A percentile compares a stretch with the other conserved stretches of the same genome.
These are phyloP conservation scores for Zonitis immaculata DNA, from an alignment of 2,888 invertebrate genomes.

Conservation along the genomic window DNA sequence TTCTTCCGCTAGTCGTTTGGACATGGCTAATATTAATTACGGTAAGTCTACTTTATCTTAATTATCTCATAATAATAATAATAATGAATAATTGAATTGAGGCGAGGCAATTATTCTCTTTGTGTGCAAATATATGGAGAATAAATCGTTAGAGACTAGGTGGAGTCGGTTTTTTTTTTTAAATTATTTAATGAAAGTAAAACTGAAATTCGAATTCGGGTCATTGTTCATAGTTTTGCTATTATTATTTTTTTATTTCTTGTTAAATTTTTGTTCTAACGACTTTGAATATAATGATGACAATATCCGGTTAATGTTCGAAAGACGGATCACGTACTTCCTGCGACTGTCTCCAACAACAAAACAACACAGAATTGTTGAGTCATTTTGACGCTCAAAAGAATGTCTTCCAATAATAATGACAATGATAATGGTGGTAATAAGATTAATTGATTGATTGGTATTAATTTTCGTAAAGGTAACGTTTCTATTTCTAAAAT, in stretches of 20 bases:
- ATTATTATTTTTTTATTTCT: conserved; percentile 5
- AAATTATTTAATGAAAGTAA: not conserved
- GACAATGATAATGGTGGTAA: not conserved
- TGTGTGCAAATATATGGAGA: not conserved
- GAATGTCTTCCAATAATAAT: conserved; percentile 4
- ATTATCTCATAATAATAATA: conserved; percentile 1
- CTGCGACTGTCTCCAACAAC: conserved; percentile 9
- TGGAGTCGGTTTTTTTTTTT: not conserved
- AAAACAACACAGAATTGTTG: not conserved
- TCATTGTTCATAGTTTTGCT: not conserved
- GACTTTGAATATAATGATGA: not conserved
- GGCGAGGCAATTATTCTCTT: not conserved
- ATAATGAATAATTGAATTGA: not conserved
- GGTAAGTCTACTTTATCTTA: conserved; percentile 64
- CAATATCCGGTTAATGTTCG: conserved; percentile 10
- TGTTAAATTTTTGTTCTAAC: not conserved
- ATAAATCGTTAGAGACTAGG: not conserved
- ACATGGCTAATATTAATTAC: conserved; percentile 76
- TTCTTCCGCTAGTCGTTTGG: conserved; percentile 90
- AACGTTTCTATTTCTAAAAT: not conserved
- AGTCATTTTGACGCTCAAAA: conserved; percentile 13
- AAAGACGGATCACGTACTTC: conserved; percentile 18
- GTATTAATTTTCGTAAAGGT: not conserved
- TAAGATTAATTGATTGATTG: not conserved
- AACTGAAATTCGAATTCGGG: not conserved